Conservation (phyloP, 1,140 invertebrate species). For the Apis cerana region DNA sequence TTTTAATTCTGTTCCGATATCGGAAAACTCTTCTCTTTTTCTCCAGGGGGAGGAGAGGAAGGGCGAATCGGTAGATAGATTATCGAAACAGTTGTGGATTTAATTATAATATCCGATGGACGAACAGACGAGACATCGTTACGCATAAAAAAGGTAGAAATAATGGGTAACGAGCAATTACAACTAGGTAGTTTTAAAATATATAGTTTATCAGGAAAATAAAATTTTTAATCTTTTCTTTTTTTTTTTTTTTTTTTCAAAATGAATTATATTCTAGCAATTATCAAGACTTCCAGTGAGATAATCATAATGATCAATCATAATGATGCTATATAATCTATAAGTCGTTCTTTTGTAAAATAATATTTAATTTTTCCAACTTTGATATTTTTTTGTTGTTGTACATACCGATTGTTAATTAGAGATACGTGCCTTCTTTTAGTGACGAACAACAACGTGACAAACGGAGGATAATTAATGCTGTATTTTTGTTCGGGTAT, state of each 20-base stretch:
- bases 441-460: not conserved
- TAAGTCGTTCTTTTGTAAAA: no score
- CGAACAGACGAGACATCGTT: no score
- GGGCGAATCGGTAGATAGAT: not conserved
- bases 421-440: slow-evolving; percentile 33
- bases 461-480: slow-evolving; percentile 33
- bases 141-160: not conserved
- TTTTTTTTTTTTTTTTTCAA: not conserved
- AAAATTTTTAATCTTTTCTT: no score
- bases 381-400: not conserved
- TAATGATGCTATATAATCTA: no score
- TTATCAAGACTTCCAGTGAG: no score
- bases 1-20: not conserved
- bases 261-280: not conserved
- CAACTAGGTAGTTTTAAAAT: no score
- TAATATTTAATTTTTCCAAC: not conserved
- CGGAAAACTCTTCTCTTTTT: not conserved
- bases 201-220: no score
- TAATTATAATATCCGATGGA: not conserved
- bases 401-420: slow-evolving; percentile 28
- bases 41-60: not conserved
- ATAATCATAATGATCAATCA: no score
- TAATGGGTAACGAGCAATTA: no score
- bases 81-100: not conserved
- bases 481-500: slow-evolving; percentile 17